Percentiles rank a stretch among this genome's conserved stretches.
These are phyloP conservation scores for Tachystola acroxantha DNA, from an alignment of 2,888 invertebrate species.

Conservation along the genomic window DNA sequence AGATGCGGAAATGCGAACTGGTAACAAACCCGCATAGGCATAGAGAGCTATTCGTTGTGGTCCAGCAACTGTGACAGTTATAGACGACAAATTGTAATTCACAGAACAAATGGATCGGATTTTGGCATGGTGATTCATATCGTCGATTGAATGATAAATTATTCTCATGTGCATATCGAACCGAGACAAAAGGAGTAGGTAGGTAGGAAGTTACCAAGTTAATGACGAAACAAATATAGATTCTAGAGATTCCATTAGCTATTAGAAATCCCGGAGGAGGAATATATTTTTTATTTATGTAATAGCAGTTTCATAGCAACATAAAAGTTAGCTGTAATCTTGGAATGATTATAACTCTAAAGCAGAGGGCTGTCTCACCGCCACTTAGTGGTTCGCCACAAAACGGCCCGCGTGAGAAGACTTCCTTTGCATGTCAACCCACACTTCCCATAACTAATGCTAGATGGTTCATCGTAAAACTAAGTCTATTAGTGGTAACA, in stretches of 20 bases:
- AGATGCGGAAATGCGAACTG: conserved; percentile 53
- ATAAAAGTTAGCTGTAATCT: conserved; percentile 36
- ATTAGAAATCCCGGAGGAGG: neutral
- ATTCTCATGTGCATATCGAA: neutral
- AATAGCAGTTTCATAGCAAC: conserved; percentile 32
- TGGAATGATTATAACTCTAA: conserved; percentile 37
- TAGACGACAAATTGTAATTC: conserved; percentile 52
- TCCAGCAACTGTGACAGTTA: conserved; percentile 43
- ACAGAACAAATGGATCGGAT: conserved; percentile 40
- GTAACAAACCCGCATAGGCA: conserved; percentile 41
- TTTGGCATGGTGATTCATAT: conserved; percentile 40
- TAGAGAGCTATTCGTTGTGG: conserved; percentile 48
- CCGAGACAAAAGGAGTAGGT: too few relatives aligned
- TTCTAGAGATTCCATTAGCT: neutral
- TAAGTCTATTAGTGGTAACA: conserved; percentile 5
- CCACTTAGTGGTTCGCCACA: conserved; percentile 56
- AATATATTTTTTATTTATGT: conserved; percentile 25
- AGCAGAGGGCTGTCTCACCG: conserved; percentile 30
- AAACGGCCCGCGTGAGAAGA: conserved; percentile 38
- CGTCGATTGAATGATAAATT: conserved; percentile 26
- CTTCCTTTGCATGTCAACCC: conserved; percentile 43
- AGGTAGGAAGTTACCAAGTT: neutral
- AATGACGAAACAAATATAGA: too few relatives aligned
- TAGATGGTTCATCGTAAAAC: conserved; percentile 22
- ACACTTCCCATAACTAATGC: conserved; percentile 22